These are phyloP conservation scores for Sinocyclocheilus maitianheensis DNA, from an alignment of 2,113 vertebrate genomes.

Conservation along the genomic window DNA sequence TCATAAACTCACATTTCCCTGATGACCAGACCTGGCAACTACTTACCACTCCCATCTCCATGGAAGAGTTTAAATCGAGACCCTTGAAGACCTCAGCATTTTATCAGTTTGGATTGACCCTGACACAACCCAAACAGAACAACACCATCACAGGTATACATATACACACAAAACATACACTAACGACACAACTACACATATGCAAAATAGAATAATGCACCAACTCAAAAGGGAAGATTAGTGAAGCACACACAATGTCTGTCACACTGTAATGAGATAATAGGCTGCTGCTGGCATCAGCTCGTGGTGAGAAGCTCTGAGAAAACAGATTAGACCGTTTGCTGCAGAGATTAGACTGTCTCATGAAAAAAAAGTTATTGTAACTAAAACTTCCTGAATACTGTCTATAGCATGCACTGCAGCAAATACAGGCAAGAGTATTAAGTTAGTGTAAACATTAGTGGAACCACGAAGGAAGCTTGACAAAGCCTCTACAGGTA, in stretches of 20 bases:
- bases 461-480: slow-evolving; percentile 18
- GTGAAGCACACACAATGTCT: not conserved
- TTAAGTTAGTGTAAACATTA: slow-evolving; percentile 34
- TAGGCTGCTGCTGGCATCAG: slow-evolving; percentile 31
- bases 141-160: slow-evolving; percentile 65
- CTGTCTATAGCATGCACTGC: slow-evolving; percentile 24
- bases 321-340: slow-evolving; percentile 46
- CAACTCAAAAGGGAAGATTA: slow-evolving; percentile 6
- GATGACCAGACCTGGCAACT: slow-evolving; percentile 70
- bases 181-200: not conserved
- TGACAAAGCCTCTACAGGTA: not conserved
- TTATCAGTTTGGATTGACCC: slow-evolving; percentile 64
- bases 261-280: slow-evolving; percentile 31
- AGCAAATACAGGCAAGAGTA: slow-evolving; percentile 34
- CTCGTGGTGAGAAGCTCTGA: slow-evolving; percentile 27
- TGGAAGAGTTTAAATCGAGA: slow-evolving; percentile 65
- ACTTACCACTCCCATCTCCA: not conserved
- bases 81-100: slow-evolving; percentile 71
- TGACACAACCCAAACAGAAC: slow-evolving; percentile 65
- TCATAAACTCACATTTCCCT: slow-evolving; percentile 68
- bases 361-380: slow-evolving; percentile 44
- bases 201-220: slow-evolving; percentile 5
- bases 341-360: slow-evolving; percentile 48
- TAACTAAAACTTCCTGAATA: slow-evolving; percentile 47
- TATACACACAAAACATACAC: slow-evolving; percentile 19